Evolutionary conservation across 2,888 invertebrate genomes (phyloP).

Genomic region (Coelogynopora nodosa): DNA sequence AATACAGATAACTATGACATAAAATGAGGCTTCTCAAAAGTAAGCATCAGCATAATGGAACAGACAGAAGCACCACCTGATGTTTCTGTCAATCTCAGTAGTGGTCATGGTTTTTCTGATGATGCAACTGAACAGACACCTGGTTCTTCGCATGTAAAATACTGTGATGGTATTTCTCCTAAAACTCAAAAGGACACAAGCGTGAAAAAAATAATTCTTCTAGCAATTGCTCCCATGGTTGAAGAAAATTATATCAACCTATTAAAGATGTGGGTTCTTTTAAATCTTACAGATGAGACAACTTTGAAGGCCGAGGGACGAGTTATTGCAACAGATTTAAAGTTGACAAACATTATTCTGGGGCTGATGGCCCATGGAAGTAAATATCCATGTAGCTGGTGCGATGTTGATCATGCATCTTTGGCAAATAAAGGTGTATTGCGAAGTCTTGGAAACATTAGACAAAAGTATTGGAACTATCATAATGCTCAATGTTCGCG

Average conservation of each 20-base stretch:
- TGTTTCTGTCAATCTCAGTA: neutral
- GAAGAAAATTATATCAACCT: neutral
- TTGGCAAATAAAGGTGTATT: neutral
- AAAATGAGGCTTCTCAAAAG: neutral
- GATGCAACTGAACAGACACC: no score
- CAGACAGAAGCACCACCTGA: neutral
- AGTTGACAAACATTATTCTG: neutral
- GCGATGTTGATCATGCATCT: neutral
- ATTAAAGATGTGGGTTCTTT: neutral
- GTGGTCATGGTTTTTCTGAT: no score
- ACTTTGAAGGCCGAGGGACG: neutral
- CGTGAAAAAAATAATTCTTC: neutral
- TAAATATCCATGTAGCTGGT: neutral
- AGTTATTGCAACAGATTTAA: neutral
- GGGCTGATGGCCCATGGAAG: neutral
- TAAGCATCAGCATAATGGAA: neutral
- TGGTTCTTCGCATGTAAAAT: no score
- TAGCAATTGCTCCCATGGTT: neutral
- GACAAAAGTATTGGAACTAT: neutral
- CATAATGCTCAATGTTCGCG: no score
- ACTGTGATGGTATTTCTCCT: no score
- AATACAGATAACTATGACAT: neutral
- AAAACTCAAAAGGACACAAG: no score
- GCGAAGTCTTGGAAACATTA: neutral
- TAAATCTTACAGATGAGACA: neutral